phyloP scores from a whole-genome alignment of 1,140 invertebrate genomes.

The Caenorhabditis remanei region DNA sequence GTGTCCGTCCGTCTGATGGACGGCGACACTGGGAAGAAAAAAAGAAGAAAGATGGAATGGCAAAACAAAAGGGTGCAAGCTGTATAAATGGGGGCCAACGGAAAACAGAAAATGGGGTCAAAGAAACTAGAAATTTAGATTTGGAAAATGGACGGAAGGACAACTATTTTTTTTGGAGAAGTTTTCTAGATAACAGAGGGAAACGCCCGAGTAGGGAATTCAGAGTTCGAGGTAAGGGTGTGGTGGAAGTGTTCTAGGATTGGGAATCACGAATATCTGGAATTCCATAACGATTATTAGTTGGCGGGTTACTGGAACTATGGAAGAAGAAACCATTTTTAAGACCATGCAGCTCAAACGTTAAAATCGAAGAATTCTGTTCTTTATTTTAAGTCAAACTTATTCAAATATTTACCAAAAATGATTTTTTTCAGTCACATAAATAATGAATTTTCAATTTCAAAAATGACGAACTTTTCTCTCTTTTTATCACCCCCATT shows the following conservation, averaged over 20 bases:
- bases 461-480: too few species aligned
- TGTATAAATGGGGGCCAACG: constrained; percentile 17
- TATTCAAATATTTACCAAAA: too few species aligned
- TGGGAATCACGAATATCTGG: too few species aligned
- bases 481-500: too few species aligned
- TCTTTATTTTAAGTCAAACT: too few species aligned
- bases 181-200: not conserved
- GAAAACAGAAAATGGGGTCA: not conserved
- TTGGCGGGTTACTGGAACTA: too few species aligned
- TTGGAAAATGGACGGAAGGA: not conserved
- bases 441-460: too few species aligned
- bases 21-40: not conserved
- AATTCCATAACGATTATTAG: too few species aligned
- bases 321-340: too few species aligned
- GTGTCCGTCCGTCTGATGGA: constrained; percentile 42
- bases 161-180: not conserved
- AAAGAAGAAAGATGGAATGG: not conserved
- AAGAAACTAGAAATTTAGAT: constrained; percentile 23
- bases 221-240: not conserved
- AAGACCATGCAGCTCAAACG: too few species aligned
- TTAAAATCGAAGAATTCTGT: too few species aligned
- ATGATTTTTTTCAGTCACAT: too few species aligned
- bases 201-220: constrained; percentile 27
- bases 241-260: not conserved
- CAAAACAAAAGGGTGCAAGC: constrained; percentile 42